Conservation (phyloP, 2,113 vertebrate species). For the Takifugu bimaculatus region DNA sequence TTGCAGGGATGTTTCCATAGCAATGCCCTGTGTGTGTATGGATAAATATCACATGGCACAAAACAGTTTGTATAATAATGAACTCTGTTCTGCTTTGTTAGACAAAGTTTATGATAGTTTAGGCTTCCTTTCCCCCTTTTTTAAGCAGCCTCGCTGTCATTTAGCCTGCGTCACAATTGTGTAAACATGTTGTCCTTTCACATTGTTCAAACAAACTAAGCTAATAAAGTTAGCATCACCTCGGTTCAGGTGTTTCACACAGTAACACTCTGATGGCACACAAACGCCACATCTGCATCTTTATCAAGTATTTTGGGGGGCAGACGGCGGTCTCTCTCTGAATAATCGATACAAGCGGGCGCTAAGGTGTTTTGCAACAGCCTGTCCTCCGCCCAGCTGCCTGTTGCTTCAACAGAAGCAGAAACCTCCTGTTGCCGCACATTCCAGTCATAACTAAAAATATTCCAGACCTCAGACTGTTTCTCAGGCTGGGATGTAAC, state of each 20-base stretch:
- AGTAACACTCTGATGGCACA: no score
- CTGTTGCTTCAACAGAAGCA: conserved; percentile 42
- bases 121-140: conserved; percentile 2
- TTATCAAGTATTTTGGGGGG: background rate
- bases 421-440: conserved; percentile 41
- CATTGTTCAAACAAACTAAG: conserved; percentile 4
- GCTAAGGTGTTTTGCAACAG: background rate
- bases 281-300: no score
- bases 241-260: no score
- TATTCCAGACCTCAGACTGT: conserved; percentile 46
- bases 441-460: conserved; percentile 72
- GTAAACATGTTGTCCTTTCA: background rate
- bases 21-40: conserved; percentile 67
- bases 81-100: conserved; percentile 23
- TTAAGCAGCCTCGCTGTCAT: background rate
- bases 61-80: conserved; percentile 48
- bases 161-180: conserved; percentile 4
- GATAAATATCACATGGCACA: conserved; percentile 73
- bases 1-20: conserved; percentile 73
- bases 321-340: background rate
- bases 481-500: conserved; percentile 27
- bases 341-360: conserved; percentile 5
- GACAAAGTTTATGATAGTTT: conserved; percentile 24
- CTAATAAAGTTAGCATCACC: no score
- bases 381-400: conserved; percentile 12